Percentiles rank a stretch among this genome's conserved stretches.
Conservation (phyloP, 2,888 invertebrate species). For the Mycalesis mineus region DNA sequence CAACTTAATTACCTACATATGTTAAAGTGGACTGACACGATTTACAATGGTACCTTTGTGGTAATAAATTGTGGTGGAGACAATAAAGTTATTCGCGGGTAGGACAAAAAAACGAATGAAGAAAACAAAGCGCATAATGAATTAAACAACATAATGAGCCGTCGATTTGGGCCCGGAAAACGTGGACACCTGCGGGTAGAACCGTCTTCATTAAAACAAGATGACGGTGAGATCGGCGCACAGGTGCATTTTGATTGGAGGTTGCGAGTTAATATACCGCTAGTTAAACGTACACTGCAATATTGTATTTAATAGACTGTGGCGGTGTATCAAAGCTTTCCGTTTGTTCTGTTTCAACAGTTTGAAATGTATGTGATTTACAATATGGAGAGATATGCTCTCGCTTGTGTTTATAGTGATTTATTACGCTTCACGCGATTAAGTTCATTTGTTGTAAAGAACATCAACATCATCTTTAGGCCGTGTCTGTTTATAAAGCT, state of each 20-base stretch:
- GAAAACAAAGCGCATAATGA: slow-evolving; percentile 76
- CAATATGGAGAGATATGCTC: neutral
- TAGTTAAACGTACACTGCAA: slow-evolving; percentile 41
- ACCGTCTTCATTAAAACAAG: slow-evolving; percentile 72
- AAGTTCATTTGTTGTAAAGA: neutral
- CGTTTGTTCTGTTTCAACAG: neutral
- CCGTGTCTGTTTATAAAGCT: too few relatives aligned
- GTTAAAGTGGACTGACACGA: slow-evolving; percentile 63
- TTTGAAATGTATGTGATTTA: neutral
- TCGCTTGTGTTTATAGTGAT: neutral
- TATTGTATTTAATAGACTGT: slow-evolving; percentile 26
- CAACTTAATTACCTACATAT: slow-evolving; percentile 74
- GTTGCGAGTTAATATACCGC: slow-evolving; percentile 39
- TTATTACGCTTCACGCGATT: neutral
- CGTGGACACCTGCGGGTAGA: slow-evolving; percentile 67
- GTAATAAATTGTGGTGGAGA: slow-evolving; percentile 61
- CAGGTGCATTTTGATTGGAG: slow-evolving; percentile 64
- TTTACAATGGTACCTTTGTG: slow-evolving; percentile 68
- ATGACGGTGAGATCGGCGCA: slow-evolving; percentile 31
- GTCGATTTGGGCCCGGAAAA: slow-evolving; percentile 46
- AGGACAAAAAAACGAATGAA: slow-evolving; percentile 53
- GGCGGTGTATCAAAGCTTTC: slow-evolving; percentile 11
- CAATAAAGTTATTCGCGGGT: slow-evolving; percentile 65
- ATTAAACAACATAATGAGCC: slow-evolving; percentile 71
- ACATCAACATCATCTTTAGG: neutral